These are phyloP conservation scores for Macrosoma leucophasiata DNA, from an alignment of 2,888 invertebrate species.

Conservation along the genomic window DNA sequence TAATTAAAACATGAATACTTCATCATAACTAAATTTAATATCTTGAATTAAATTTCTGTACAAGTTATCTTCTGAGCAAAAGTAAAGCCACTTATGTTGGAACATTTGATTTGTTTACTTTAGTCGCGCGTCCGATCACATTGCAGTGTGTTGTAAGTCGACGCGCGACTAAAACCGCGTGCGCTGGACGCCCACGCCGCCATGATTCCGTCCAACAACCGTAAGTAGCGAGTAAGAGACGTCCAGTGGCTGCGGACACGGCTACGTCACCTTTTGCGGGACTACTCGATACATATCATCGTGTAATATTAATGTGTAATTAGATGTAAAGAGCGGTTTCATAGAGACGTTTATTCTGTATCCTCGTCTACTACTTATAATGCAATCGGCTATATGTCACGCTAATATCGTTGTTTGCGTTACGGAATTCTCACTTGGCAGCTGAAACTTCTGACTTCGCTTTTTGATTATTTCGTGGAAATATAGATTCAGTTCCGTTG, in stretches of 20 bases:
- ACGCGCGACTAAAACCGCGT: too few relatives aligned
- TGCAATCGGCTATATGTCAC: slow-evolving; percentile 72
- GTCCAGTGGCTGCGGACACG: slow-evolving; percentile 75
- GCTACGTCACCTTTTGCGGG: slow-evolving; percentile 77
- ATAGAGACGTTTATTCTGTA: slow-evolving; percentile 76
- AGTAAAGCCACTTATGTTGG: too few relatives aligned
- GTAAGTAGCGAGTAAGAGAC: slow-evolving; percentile 76
- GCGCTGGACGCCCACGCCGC: slow-evolving; percentile 56
- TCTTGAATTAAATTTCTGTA: too few relatives aligned
- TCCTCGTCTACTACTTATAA: slow-evolving; percentile 67
- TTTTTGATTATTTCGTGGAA: too few relatives aligned
- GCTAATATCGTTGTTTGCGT: slow-evolving; percentile 47
- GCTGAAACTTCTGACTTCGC: slow-evolving; percentile 31
- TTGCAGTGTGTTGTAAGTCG: slow-evolving; percentile 20
- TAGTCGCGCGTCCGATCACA: too few relatives aligned
- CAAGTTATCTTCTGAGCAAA: too few relatives aligned
- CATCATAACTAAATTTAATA: too few relatives aligned
- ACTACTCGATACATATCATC: slow-evolving; percentile 85
- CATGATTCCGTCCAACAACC: slow-evolving; percentile 76
- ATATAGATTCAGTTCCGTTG: slow-evolving; percentile 34
- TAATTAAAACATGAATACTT: too few relatives aligned
- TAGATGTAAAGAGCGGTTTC: slow-evolving; percentile 72
- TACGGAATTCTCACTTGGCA: slow-evolving; percentile 48
- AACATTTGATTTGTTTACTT: too few relatives aligned
- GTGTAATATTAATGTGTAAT: slow-evolving; percentile 78